Base-by-base conservation (phyloP, 2,888 invertebrate genomes). In the Megalurothrips usitatus region DNA sequence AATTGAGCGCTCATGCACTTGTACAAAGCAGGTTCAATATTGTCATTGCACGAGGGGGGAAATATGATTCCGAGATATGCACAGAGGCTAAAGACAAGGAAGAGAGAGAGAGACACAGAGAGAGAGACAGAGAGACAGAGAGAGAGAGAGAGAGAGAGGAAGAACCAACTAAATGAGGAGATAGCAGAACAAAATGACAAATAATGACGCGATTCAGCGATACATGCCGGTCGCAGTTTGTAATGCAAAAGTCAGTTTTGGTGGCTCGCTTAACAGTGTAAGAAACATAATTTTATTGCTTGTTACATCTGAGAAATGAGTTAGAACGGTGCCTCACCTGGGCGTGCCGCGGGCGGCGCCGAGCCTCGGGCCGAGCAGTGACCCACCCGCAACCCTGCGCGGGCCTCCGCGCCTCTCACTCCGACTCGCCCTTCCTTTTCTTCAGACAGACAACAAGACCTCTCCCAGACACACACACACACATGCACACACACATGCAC, bases 361-460 rank as follows among this genome's bases (percentile, higher is more conserved):
- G 17, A 52, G 52, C 17, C 17, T 52, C 52, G 34, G 6, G 34
- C 34, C 34, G 34, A 68, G n/a, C 68, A 23, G 23, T 26, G 68
- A 75, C 68, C 68, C 26, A 26, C 23, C 10, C 68, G 10, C 26
- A 26, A 75, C 68, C 68, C 68, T 26, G 23, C 23, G 23, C 68
- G 17, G 11, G 19, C 58, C 58, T 58, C 34, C 34, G 34, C 34
- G 34, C 34, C 34, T 43, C 34, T 43, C 3, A 43, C 34, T 43
- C 34, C 6, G n/a, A n/a, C n/a, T n/a, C n/a, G n/a, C n/a, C 34
- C 6, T 43, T 43, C 34, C 34, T 43, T 75, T 75, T 26, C 68
- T 75, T 26, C 68, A 75, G 68, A 75, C 68, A 26, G 68, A 75
- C 68, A 75, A 75, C 68, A 75, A 75, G 68, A 75, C 68, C 58